phyloP scores from a whole-genome alignment of 2,113 vertebrate species.

The Ascaphus truei region DNA sequence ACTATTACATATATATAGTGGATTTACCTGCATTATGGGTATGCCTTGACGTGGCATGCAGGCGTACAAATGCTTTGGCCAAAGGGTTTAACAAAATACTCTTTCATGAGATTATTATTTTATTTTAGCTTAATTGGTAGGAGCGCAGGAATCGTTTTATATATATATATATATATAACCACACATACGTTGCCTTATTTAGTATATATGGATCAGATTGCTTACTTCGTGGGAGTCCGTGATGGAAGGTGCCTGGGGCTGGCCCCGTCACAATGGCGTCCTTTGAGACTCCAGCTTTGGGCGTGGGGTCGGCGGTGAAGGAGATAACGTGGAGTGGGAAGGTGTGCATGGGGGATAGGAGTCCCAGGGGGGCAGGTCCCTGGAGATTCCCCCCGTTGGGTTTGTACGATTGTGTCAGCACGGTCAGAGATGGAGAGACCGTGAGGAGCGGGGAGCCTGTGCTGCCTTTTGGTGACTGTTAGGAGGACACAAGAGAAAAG shows the following conservation, averaged over 20 bases:
- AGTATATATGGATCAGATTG: conserved; percentile 20
- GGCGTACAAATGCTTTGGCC: no score
- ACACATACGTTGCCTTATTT: no score
- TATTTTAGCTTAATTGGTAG: no score
- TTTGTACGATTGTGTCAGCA: conserved; percentile 72
- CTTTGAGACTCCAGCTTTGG: conserved; percentile 65
- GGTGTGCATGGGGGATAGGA: conserved; percentile 61
- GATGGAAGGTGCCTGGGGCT: conserved; percentile 74
- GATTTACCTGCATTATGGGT: no score
- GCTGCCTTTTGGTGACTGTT: conserved; percentile 60
- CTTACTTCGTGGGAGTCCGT: conserved; percentile 75
- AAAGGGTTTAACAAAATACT: no score
- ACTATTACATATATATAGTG: no score
- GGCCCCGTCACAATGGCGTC: conserved; percentile 72
- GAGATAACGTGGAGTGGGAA: conserved; percentile 68
- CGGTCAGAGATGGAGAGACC: conserved; percentile 64
- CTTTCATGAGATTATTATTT: no score
- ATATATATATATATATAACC: no score
- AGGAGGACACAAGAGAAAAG: conserved; percentile 36
- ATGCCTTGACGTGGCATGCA: no score
- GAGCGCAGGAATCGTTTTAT: no score
- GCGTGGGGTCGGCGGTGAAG: conserved; percentile 63
- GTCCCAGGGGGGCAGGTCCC: conserved; percentile 44
- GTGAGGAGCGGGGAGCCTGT: conserved; percentile 68
- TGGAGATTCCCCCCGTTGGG: conserved; percentile 64